Percentiles rank a stretch among this genome's conserved stretches.
Evolutionary conservation across 2,113 vertebrate genomes (phyloP).

Genomic region (Caloenas nicobarica): DNA sequence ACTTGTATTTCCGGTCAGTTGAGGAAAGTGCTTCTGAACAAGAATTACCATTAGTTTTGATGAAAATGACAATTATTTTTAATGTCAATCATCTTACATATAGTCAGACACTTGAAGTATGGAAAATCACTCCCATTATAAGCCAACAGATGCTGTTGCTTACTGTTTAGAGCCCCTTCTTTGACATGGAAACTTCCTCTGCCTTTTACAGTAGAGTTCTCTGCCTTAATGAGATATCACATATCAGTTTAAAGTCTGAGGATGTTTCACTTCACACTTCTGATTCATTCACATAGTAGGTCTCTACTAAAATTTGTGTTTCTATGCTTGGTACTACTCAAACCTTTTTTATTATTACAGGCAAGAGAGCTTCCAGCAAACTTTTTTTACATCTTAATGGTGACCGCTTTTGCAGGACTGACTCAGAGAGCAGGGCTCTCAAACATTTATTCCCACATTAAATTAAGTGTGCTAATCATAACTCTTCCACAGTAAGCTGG

Average conservation of each 20-base stretch:
- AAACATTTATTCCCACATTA: background rate
- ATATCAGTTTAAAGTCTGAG: background rate
- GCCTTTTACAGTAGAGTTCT: background rate
- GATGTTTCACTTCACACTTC: background rate
- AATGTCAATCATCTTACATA: background rate
- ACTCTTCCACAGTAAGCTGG: background rate
- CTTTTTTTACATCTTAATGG: background rate
- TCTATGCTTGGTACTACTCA: background rate
- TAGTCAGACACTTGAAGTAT: background rate
- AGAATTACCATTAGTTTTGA: background rate
- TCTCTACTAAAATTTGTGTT: background rate
- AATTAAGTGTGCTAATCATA: background rate
- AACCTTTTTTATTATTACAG: background rate
- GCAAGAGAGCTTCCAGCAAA: background rate
- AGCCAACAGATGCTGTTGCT: background rate
- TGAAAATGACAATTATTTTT: background rate
- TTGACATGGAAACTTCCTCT: background rate
- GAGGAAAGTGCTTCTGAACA: background rate
- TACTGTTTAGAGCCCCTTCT: background rate
- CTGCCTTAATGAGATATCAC: background rate
- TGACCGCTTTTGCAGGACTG: background rate
- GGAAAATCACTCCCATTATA: background rate
- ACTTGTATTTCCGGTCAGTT: background rate
- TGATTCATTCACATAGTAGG: slow-evolving; percentile 5
- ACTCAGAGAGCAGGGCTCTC: background rate